Evolutionary conservation across 2,113 vertebrate genomes (phyloP), one percentile per base, ranked within the genome.

Genomic region (Bambusicola thoracicus): DNA sequence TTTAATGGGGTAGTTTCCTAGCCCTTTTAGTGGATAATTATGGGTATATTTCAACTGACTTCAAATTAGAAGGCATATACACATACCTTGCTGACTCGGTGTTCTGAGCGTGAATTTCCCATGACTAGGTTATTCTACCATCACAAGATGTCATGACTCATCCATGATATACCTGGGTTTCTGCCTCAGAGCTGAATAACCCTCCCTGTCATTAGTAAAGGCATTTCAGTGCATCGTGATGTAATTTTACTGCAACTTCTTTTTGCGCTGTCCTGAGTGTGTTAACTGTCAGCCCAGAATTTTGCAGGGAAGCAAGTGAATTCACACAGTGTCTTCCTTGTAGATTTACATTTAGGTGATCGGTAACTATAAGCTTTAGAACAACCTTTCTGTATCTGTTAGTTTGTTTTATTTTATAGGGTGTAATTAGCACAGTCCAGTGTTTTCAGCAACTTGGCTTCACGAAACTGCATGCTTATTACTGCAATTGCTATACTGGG

Each of bases 401-500:
- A 67, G 46, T 40, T 80, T 15, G 55, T 93, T 85, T 6, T 68
- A 40, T 81, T 84, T 95, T 25, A n/a, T 13, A 65, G 25, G 4
- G 16, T 78, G 79, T 24, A 85, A 75, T 92, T 91, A 78, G 59
- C 75, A 49, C 40, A 87, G 91, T 82, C 78, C 81, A 87, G 46
- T 51, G 49, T 92, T 90, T 83, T 55, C 67, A 82, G 76, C 44
- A 67, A 70, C 63, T 82, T 1, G 1, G 17, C 30, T 87, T 63
- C 68, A 21, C 70, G 90, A 87, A 87, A 66, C 44, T 63, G 27
- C 38, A 5, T 58, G 32, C 8, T 94, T 56, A 89, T 91, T 89
- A 89, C 67, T 51, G 56, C 49, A 87, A 92, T 65, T 91, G 75
- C 87, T 62, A 11, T 36, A 72, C 41, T 55, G 91, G 89, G 94